Percentiles rank a stretch among this genome's conserved stretches.
phyloP scores from a whole-genome alignment of 2,113 vertebrate genomes.

The Sylvietta virens region DNA sequence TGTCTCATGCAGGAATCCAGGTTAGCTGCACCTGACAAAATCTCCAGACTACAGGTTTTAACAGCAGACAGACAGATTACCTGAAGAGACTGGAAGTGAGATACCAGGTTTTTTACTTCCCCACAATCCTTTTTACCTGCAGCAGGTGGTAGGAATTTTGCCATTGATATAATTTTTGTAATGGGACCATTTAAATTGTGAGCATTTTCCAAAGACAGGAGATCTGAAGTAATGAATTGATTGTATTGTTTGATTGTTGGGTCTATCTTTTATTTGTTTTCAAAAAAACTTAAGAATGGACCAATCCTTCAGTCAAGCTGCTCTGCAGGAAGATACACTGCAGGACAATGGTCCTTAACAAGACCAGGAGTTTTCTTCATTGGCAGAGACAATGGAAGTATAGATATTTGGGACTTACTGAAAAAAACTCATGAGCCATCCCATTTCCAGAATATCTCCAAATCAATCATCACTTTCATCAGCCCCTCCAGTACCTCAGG shows the following conservation, averaged over 20 bases:
- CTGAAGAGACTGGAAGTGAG: neutral
- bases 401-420: constrained; percentile 92
- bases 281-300: constrained; percentile 67
- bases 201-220: neutral
- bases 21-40: neutral
- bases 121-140: neutral
- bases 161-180: neutral
- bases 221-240: neutral
- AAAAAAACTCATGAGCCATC: constrained; percentile 81
- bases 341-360: constrained; percentile 87
- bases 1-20: neutral
- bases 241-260: neutral
- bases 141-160: neutral
- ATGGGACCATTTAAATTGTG: neutral
- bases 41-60: neutral
- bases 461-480: constrained; percentile 79
- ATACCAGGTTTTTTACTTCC: neutral
- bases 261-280: neutral
- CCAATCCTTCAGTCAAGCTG: constrained; percentile 77
- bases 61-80: neutral
- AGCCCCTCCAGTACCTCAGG: constrained; percentile 76
- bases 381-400: constrained; percentile 83
- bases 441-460: constrained; percentile 74
- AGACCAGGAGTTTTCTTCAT: constrained; percentile 88
- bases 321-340: constrained; percentile 71